Evolutionary conservation across 2,113 vertebrate species (phyloP).

Genomic region (Odocoileus virginianus): DNA sequence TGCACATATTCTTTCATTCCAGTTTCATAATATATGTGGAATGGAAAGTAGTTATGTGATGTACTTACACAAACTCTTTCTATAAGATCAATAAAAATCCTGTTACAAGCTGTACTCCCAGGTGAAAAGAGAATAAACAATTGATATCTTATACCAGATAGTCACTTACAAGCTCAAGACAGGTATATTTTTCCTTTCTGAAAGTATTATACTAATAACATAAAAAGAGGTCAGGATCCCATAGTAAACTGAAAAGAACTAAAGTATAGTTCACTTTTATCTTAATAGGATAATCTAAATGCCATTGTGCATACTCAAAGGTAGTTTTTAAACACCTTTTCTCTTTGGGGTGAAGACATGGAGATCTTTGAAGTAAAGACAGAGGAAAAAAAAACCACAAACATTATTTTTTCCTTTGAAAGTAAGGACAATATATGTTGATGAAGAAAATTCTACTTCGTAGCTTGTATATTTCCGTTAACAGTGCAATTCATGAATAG

Average conservation of each 20-base stretch:
- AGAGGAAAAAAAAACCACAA: background rate
- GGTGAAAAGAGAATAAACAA: constrained; percentile 74
- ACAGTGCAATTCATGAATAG: background rate
- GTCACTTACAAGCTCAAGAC: constrained; percentile 68
- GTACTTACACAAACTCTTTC: constrained; percentile 55
- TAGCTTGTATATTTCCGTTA: background rate
- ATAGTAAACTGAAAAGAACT: constrained; percentile 61
- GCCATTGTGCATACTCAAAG: constrained; percentile 75
- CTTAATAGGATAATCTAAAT: constrained; percentile 80
- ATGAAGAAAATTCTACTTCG: background rate
- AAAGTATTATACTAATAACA: constrained; percentile 77
- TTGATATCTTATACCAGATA: constrained; percentile 69
- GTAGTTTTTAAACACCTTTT: constrained; percentile 78
- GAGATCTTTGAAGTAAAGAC: background rate
- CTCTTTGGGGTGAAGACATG: background rate
- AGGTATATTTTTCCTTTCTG: constrained; percentile 71
- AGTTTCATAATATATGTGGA: background rate
- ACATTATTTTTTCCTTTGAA: background rate
- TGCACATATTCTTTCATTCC: background rate
- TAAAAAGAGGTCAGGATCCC: constrained; percentile 78
- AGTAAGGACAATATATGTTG: constrained; percentile 37
- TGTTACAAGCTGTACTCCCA: constrained; percentile 64
- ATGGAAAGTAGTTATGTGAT: constrained; percentile 30
- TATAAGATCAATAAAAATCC: constrained; percentile 71
- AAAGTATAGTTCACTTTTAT: constrained; percentile 77